Conservation (phyloP, 1,140 invertebrate species). For the Nixonia krombeini region DNA sequence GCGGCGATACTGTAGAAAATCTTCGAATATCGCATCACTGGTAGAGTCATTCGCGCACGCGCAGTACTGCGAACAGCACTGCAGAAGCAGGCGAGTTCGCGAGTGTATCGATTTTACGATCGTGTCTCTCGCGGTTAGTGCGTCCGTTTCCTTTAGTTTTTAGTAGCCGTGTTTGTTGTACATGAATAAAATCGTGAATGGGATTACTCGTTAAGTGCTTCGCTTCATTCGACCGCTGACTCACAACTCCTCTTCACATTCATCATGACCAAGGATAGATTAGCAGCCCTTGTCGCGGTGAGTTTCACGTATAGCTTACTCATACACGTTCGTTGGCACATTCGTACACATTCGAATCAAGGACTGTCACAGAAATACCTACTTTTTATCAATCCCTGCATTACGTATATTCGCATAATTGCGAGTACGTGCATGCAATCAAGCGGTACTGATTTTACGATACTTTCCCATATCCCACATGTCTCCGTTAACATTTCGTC, state of each 20-base stretch:
- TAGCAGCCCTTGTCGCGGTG: constrained; percentile 95
- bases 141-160: constrained; percentile 77
- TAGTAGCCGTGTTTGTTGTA: constrained; percentile 76
- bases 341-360: not conserved
- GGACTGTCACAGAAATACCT: not conserved
- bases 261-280: constrained; percentile 98
- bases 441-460: no score
- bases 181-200: constrained; percentile 82
- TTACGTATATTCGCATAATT: not conserved
- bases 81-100: constrained; percentile 74
- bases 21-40: no score
- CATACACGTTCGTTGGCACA: not conserved
- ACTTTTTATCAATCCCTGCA: not conserved
- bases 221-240: constrained; percentile 61
- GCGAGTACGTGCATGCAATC: not conserved
- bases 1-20: no score
- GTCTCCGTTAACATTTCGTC: not conserved
- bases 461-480: not conserved
- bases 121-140: constrained; percentile 77
- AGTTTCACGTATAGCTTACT: constrained; percentile 60
- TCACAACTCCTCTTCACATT: constrained; percentile 67
- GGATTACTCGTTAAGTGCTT: constrained; percentile 76
- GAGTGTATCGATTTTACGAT: constrained; percentile 84
- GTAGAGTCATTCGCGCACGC: constrained; percentile 40
- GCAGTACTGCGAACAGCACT: constrained; percentile 34